Evolutionary conservation across 2,113 vertebrate species (phyloP), one percentile per base, ranked within the genome.

Genomic region (Uria lomvia): DNA sequence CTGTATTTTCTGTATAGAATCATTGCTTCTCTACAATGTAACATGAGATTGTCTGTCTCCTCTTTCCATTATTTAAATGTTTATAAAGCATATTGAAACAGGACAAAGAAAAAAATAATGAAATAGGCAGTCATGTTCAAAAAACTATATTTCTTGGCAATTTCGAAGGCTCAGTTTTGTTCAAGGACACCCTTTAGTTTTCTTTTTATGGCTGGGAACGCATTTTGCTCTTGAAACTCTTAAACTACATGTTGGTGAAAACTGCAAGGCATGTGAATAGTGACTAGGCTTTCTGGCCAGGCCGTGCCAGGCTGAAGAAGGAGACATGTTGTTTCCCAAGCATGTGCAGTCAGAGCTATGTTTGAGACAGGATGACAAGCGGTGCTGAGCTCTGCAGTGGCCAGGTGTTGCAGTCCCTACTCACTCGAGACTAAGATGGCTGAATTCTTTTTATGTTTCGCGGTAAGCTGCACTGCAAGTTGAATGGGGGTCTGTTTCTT

Each of bases 131-230:
- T n/a, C 18, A 14, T 14, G 3, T 79, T 78, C 50, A 78, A 71
- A 74, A 63, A n/a, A 3, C 16, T 5, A 0, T 26, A 26, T 43
- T 82, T 96, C 50, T 73, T 82, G 26, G 17, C 86, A 62, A 97
- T 96, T 95, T 80, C 62, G 92, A 87, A 92, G 73, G 15, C 80
- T 93, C 36, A 58, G 27, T 96, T 97, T 98, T 96, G 72, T 96
- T 78, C 76, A 94, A 72, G 73, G 75, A 76, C 60, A 88, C 53
- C 19, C 52, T 95, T 93, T 73, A 81, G 78, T 74, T 95, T 95
- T 96, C 85, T 96, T 75, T 91, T 84, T 80, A 24, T 88, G n/a
- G 0, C 50, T 92, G 11, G 30, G 52, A 87, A 93, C 59, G 73
- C 58, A 30, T 27, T 94, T 40, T 96, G n/a, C 29, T 85, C 50